Evolutionary conservation across 2,113 vertebrate species (phyloP), one percentile per base, ranked within the genome.

Genomic region (Pitta sordida): DNA sequence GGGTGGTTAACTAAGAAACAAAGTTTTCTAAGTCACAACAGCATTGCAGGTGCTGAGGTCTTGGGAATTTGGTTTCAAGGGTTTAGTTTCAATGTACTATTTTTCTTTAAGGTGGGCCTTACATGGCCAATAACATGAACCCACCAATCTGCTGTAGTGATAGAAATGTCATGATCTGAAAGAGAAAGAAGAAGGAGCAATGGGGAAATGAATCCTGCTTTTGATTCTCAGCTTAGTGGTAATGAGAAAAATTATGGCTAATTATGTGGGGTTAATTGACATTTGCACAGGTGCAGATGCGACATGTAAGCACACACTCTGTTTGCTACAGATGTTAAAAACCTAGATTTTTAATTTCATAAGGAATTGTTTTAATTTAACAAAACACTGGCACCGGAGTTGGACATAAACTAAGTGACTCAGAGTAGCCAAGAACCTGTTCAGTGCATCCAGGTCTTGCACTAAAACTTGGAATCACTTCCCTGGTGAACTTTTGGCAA

Each of bases 311-410:
- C 63, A 93, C 63, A 86, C 41, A 63, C 75, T 84, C 60, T 87
- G 58, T 85, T 86, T 75, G 84, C 75, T 92, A 91, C 87, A 95
- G 94, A 91, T 95, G 93, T 95, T 92, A 88, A 84, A n/a, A 95
- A 89, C 10, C 52, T 27, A 24, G 71, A n/a, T n/a, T 89, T 83
- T 89, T 91, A 68, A 89, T 92, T 89, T 92, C 90, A 59, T 74
- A 56, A 76, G 90, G 85, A 94, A 53, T 53, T 79, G 73, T 60
- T 86, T 87, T 88, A 79, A 95, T 80, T 82, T 69, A 80, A 69
- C 65, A 41, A 73, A 91, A 46, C 69, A 41, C 18, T 43, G 69
- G 27, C 49, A 58, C 78, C 83, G 90, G 93, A 82, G 60, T 23
- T 44, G 81, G 64, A 48, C 88, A 32, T 37, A 15, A 79, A 83